A percentile compares a stretch with the other conserved stretches of the same genome.
phyloP scores from a whole-genome alignment of 2,888 invertebrate species.

The Lithophane ornitopus region DNA sequence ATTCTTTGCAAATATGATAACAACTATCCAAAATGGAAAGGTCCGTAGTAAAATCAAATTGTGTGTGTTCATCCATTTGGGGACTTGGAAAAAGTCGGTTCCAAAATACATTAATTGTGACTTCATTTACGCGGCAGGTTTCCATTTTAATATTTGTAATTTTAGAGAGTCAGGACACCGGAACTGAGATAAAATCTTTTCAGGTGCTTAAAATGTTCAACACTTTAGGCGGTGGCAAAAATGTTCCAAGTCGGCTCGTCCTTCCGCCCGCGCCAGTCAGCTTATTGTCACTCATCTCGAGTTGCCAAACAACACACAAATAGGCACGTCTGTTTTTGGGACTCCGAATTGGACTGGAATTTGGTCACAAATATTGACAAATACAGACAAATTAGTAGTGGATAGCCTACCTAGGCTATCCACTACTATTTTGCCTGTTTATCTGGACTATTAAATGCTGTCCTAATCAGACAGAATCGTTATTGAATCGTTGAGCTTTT shows the following conservation, averaged over 20 bases:
- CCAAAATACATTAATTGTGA: not conserved
- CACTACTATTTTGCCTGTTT: not conserved
- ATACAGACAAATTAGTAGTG: no score
- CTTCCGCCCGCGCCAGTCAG: conserved; percentile 18
- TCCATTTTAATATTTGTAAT: not conserved
- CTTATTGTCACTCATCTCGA: conserved; percentile 43
- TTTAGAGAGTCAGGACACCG: not conserved
- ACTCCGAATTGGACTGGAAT: not conserved
- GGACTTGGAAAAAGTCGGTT: not conserved
- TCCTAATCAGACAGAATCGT: not conserved
- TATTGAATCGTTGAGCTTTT: no score
- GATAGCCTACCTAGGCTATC: not conserved
- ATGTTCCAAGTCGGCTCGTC: conserved; percentile 22
- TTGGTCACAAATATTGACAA: conserved; percentile 10
- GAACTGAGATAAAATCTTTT: conserved; percentile 17
- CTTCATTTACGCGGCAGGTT: not conserved
- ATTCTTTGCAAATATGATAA: not conserved
- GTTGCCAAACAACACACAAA: not conserved
- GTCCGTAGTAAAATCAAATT: not conserved
- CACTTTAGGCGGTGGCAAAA: not conserved
- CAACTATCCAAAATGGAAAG: not conserved
- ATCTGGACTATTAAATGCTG: not conserved
- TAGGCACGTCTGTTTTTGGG: not conserved
- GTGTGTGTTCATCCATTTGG: not conserved
- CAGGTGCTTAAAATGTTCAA: conserved; percentile 11